Evolutionary conservation across 2,797 vertebrate species (phyloP).

Genomic region (Brachyrhaphis roseni): DNA sequence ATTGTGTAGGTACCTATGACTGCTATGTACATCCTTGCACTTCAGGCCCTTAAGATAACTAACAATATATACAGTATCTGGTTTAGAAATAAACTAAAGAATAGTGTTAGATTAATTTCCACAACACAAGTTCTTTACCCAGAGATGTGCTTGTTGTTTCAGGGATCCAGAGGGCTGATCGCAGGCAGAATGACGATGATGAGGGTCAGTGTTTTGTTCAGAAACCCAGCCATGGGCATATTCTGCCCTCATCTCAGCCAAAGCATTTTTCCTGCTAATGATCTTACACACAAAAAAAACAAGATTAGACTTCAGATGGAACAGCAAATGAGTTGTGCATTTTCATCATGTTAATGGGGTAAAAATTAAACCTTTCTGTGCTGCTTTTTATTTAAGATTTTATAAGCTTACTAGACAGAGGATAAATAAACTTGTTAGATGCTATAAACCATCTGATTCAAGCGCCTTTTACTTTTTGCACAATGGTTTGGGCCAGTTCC

Average conservation of each 20-base stretch:
- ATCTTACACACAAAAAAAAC: slow-evolving; percentile 78
- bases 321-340: background rate
- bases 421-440: slow-evolving; percentile 1
- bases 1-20: background rate
- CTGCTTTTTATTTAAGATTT: background rate
- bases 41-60: background rate
- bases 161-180: slow-evolving; percentile 64
- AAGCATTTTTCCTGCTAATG: slow-evolving; percentile 84
- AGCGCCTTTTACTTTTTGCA: slow-evolving; percentile 85
- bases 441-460: background rate
- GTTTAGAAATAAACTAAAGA: background rate
- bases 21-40: background rate
- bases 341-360: background rate
- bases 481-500: slow-evolving; percentile 90
- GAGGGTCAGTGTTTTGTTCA: slow-evolving; percentile 60
- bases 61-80: too few relatives aligned
- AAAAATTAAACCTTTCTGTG: background rate
- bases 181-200: slow-evolving; percentile 39
- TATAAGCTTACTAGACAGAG: background rate
- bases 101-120: background rate
- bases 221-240: slow-evolving; percentile 77
- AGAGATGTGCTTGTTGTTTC: slow-evolving; percentile 73
- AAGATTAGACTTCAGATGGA: slow-evolving; percentile 12
- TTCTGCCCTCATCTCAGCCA: slow-evolving; percentile 75
- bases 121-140: slow-evolving; percentile 74